These are phyloP conservation scores for Adelges cooleyi DNA, from an alignment of 1,140 invertebrate species.

Conservation along the genomic window DNA sequence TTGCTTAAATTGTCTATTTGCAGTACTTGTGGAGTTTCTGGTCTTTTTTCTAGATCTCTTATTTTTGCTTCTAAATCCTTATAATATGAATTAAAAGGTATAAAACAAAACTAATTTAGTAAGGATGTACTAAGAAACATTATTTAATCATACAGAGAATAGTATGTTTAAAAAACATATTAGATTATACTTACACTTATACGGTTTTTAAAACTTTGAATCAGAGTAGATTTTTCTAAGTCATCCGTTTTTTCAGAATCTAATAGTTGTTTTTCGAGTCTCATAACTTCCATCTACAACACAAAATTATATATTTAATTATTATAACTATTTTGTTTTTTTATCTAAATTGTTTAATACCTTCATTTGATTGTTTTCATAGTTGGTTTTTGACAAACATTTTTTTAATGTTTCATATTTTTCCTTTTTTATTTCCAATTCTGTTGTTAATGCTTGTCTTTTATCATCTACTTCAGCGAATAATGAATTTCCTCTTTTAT, in stretches of 20 bases:
- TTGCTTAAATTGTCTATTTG: slow-evolving; percentile 23
- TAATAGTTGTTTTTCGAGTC: slow-evolving; percentile 16
- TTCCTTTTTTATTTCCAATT: slow-evolving; percentile 11
- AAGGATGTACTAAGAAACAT: too few relatives aligned
- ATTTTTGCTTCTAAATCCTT: slow-evolving; percentile 16
- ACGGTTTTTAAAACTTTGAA: slow-evolving; percentile 23
- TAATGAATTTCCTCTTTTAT: slow-evolving; percentile 29
- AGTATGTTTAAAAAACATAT: not conserved
- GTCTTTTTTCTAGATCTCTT: slow-evolving; percentile 20
- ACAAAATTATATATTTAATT: not conserved
- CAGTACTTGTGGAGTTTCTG: slow-evolving; percentile 5
- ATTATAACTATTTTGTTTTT: not conserved
- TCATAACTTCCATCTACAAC: slow-evolving; percentile 24
- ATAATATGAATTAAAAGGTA: not conserved
- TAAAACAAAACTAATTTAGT: not conserved
- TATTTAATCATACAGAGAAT: too few relatives aligned
- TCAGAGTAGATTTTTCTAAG: slow-evolving; percentile 13
- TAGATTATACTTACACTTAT: not conserved
- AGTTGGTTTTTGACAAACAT: slow-evolving; percentile 11
- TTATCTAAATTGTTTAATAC: not conserved
- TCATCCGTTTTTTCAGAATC: slow-evolving; percentile 18
- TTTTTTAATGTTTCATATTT: slow-evolving; percentile 30
- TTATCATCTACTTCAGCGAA: slow-evolving; percentile 31
- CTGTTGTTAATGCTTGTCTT: slow-evolving; percentile 19
- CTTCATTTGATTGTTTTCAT: slow-evolving; percentile 23